Percentiles rank a stretch among this genome's conserved stretches.
Conservation (phyloP, 2,113 vertebrate genomes). For the Trochalopteron elliotii region DNA sequence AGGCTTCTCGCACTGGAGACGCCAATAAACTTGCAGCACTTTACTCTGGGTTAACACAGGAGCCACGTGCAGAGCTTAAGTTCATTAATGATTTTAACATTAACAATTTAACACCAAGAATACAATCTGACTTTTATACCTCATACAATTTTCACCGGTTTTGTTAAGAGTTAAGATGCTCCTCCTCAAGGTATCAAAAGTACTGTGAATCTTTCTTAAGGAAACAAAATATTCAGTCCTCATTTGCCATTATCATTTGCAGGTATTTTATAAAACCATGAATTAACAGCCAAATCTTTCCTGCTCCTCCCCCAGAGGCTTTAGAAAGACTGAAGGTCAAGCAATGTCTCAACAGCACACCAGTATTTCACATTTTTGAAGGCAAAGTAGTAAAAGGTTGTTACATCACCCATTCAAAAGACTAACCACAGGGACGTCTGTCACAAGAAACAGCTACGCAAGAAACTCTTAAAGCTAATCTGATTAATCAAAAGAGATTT, state of each 20-base stretch:
- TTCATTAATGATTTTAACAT: slow-evolving; percentile 23
- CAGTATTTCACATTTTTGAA: slow-evolving; percentile 21
- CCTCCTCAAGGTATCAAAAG: background rate
- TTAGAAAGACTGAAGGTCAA: slow-evolving; percentile 32
- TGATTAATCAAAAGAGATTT: background rate
- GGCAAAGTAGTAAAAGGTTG: background rate
- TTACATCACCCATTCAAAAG: slow-evolving; percentile 28
- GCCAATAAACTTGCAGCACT: background rate
- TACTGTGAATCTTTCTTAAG: accelerated
- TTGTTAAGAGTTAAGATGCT: background rate
- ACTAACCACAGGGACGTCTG: background rate
- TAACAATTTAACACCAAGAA: background rate
- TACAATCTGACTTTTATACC: background rate
- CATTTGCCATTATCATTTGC: background rate
- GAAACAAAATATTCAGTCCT: background rate
- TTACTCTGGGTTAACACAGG: background rate
- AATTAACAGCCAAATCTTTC: background rate
- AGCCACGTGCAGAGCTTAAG: slow-evolving; percentile 24
- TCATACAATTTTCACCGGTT: background rate
- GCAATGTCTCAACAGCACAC: background rate
- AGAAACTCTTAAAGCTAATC: background rate
- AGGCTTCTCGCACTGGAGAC: background rate
- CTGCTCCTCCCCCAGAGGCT: background rate
- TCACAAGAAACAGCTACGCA: background rate
- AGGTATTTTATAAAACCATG: background rate